Evolutionary conservation across 1,140 invertebrate genomes (phyloP).

Genomic region (Caenorhabditis tropicalis): DNA sequence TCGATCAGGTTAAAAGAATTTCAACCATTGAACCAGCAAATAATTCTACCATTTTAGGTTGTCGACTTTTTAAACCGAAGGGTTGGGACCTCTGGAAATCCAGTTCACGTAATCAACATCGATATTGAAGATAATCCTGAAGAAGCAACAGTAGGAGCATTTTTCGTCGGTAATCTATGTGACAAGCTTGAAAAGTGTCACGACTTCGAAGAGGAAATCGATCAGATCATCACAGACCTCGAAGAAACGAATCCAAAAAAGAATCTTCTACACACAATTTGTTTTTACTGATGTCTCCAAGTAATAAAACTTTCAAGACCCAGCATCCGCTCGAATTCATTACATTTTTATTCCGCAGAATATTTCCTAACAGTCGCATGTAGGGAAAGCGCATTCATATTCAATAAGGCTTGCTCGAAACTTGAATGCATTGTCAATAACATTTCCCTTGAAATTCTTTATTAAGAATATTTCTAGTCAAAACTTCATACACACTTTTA

Average conservation of each 20-base stretch:
- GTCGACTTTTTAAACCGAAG: constrained; percentile 72
- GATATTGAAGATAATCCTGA: constrained; percentile 99
- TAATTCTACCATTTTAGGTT: too few relatives aligned
- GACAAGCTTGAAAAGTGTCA: constrained; percentile 82
- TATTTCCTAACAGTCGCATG: neutral
- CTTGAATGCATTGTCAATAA: neutral
- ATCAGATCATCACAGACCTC: constrained; percentile 56
- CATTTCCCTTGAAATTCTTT: neutral
- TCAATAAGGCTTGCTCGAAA: neutral
- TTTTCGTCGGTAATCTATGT: constrained; percentile 93
- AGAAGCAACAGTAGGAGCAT: constrained; percentile 99
- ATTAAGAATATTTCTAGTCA: neutral
- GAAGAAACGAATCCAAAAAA: constrained; percentile 84
- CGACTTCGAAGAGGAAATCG: constrained; percentile 80
- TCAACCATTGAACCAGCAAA: too few relatives aligned
- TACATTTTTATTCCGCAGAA: neutral
- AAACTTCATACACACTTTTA: neutral
- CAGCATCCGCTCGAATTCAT: neutral
- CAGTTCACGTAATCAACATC: constrained; percentile 96
- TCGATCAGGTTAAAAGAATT: constrained; percentile 92
- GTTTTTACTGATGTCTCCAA: constrained; percentile 81
- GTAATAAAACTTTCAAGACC: neutral
- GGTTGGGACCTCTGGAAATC: constrained; percentile 72
- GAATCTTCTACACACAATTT: constrained; percentile 87
- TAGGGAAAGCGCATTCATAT: neutral